These are phyloP conservation scores for Cylindroiulus punctatus DNA, from an alignment of 2,888 invertebrate genomes.

Conservation along the genomic window DNA sequence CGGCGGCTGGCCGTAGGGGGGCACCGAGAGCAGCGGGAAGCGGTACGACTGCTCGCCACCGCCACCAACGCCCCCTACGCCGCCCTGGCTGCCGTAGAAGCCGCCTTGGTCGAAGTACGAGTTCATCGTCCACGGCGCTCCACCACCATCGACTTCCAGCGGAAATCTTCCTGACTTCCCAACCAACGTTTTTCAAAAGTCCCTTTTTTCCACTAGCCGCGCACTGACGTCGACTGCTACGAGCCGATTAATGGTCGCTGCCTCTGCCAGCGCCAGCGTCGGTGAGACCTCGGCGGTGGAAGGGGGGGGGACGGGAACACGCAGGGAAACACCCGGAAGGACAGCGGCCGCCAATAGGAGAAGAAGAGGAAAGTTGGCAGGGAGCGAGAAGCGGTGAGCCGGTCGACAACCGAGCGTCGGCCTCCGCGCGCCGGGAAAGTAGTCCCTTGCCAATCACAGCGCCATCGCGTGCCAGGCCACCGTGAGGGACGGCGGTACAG, in stretches of 20 bases:
- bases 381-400: neutral
- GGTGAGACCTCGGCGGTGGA: neutral
- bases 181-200: no score
- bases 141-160: conserved; percentile 56
- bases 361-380: no score
- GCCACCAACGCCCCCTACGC: conserved; percentile 70
- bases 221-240: no score
- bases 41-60: conserved; percentile 76
- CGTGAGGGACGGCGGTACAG: neutral
- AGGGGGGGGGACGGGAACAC: neutral
- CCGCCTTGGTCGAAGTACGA: conserved; percentile 96
- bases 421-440: neutral
- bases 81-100: conserved; percentile 92
- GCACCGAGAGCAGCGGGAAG: conserved; percentile 80
- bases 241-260: no score
- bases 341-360: conserved; percentile 14
- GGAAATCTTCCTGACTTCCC: neutral
- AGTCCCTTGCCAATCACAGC: neutral
- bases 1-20: conserved; percentile 76
- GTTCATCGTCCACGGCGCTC: conserved; percentile 75
- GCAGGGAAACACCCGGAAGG: conserved; percentile 42
- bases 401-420: no score
- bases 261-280: neutral
- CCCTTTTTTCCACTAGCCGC: no score
- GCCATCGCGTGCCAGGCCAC: neutral